These are phyloP conservation scores for Baronia brevicornis DNA, from an alignment of 2,888 invertebrate species.

Conservation along the genomic window DNA sequence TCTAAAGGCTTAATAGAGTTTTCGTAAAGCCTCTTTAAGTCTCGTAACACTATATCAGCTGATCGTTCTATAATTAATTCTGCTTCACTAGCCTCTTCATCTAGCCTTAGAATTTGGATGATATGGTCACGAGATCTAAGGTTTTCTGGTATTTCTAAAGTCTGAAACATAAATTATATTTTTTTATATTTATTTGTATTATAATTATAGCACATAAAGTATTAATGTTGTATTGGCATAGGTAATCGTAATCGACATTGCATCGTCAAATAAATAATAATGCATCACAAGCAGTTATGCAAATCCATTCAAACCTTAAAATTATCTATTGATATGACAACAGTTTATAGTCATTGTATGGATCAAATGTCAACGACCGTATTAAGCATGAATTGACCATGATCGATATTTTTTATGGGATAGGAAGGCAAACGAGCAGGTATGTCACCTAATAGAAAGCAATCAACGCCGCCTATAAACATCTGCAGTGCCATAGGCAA, in stretches of 20 bases:
- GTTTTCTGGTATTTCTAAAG: conserved; percentile 84
- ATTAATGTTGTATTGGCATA: background rate
- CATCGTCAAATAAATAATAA: background rate
- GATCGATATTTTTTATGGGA: no score
- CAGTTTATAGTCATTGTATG: no score
- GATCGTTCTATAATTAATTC: conserved; percentile 83
- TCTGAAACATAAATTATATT: conserved; percentile 58
- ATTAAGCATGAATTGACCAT: no score
- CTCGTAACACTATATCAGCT: conserved; percentile 86
- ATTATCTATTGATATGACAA: no score
- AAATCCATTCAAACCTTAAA: no score
- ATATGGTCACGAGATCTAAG: conserved; percentile 87
- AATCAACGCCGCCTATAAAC: no score
- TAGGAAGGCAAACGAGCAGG: no score
- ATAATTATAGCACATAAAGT: background rate
- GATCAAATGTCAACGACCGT: no score
- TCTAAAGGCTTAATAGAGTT: conserved; percentile 92
- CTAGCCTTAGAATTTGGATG: conserved; percentile 84
- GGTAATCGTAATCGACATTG: background rate
- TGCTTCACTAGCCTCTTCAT: conserved; percentile 82
- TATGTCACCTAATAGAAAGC: no score
- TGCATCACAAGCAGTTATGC: no score
- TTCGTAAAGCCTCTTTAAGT: conserved; percentile 90
- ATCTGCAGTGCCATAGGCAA: no score
- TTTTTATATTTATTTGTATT: conserved; percentile 15